Percentiles rank a stretch among this genome's conserved stretches.
Evolutionary conservation across 1,140 invertebrate species (phyloP).

Genomic region (Zaprionus gabonicus): DNA sequence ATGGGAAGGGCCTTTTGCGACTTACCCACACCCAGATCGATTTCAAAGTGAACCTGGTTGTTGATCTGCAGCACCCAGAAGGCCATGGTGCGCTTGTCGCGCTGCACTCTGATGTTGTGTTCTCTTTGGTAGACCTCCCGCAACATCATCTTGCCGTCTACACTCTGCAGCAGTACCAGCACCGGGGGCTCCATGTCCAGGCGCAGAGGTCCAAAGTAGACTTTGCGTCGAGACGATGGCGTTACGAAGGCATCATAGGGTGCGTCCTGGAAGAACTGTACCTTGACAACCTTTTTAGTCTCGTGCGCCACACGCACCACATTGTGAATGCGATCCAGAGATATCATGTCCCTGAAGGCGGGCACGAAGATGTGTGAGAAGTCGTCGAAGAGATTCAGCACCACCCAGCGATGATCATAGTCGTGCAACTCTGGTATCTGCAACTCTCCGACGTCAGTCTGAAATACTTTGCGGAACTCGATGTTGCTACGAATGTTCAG

Average conservation of each 20-base stretch:
- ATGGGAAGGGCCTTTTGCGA: neutral
- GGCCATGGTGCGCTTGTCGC: constrained; percentile 62
- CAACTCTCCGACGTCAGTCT: constrained; percentile 63
- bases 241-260: constrained; percentile 78
- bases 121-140: constrained; percentile 75
- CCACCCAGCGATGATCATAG: constrained; percentile 74
- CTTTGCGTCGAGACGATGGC: constrained; percentile 57
- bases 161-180: constrained; percentile 74
- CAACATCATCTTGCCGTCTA: constrained; percentile 80
- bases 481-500: constrained; percentile 65
- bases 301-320: constrained; percentile 60
- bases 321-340: constrained; percentile 72
- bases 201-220: constrained; percentile 77
- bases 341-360: constrained; percentile 67
- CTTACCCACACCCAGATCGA: constrained; percentile 34
- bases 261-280: constrained; percentile 67
- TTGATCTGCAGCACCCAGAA: constrained; percentile 73
- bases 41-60: constrained; percentile 67
- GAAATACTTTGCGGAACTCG: constrained; percentile 66
- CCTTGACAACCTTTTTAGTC: constrained; percentile 69
- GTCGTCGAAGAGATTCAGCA: constrained; percentile 73
- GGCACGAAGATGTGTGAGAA: constrained; percentile 83
- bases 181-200: constrained; percentile 60
- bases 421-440: constrained; percentile 53
- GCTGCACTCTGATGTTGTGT: constrained; percentile 59